These are phyloP conservation scores for Montipora sp. DNA, from an alignment of 64 coral and sea anemone species.

Conservation along the genomic window DNA sequence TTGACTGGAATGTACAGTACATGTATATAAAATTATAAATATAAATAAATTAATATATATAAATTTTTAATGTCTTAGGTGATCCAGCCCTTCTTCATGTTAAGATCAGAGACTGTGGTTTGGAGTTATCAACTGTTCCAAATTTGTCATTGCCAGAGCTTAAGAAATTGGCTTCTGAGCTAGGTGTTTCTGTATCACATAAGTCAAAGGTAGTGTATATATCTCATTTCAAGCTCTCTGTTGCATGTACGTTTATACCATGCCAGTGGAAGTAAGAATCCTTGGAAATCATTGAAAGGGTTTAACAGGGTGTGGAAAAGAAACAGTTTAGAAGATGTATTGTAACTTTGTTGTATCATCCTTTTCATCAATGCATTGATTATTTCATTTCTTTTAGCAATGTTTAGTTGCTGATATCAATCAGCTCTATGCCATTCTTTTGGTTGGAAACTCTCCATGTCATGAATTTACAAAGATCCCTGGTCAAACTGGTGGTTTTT, in stretches of 20 bases:
- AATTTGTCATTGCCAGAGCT: neutral
- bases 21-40: neutral
- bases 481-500: conserved; percentile 62
- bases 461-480: conserved; percentile 41
- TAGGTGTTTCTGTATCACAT: neutral
- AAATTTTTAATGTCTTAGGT: neutral
- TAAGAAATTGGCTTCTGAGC: neutral
- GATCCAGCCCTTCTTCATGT: conserved; percentile 6
- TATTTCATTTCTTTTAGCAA: conserved; percentile 20
- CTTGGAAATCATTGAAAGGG: too few relatives aligned
- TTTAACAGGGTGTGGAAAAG: too few relatives aligned
- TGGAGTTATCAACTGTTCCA: neutral
- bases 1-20: neutral
- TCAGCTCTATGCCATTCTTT: neutral
- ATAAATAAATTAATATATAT: neutral
- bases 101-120: neutral
- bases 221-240: too few relatives aligned
- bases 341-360: too few relatives aligned
- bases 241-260: too few relatives aligned
- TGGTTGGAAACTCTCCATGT: conserved; percentile 54
- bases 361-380: neutral
- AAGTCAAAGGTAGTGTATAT: neutral
- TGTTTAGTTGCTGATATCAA: conserved; percentile 12
- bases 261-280: too few relatives aligned
- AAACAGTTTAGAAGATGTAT: too few relatives aligned